phyloP scores from a whole-genome alignment of 2,797 vertebrate genomes.

The Dryobates pubescens region DNA sequence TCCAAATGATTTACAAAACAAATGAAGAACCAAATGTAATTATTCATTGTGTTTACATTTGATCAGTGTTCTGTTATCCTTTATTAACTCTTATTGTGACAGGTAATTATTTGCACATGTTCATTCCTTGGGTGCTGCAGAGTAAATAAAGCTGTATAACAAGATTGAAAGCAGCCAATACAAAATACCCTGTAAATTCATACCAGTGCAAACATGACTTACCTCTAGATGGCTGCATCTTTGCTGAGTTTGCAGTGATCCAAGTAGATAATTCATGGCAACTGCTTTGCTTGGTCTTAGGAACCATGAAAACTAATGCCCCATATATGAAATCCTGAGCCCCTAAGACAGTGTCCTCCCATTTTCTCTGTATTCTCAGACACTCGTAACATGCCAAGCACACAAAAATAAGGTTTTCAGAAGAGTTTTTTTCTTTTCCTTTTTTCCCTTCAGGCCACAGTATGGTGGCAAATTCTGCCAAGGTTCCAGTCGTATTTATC shows the following conservation, averaged over 20 bases:
- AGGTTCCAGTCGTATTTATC: constrained; percentile 87
- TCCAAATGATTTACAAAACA: background rate
- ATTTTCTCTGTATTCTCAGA: background rate
- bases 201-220: constrained; percentile 31
- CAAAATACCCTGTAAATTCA: constrained; percentile 38
- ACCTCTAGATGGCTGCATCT: constrained; percentile 13
- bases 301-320: constrained; percentile 1
- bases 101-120: constrained; percentile 58
- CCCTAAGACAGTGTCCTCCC: background rate
- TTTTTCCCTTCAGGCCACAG: constrained; percentile 84
- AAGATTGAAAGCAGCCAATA: background rate
- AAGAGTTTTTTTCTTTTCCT: background rate
- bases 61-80: constrained; percentile 24
- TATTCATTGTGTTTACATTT: constrained; percentile 33
- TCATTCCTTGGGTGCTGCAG: background rate
- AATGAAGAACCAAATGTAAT: constrained; percentile 15
- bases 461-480: constrained; percentile 92
- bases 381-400: background rate
- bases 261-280: background rate
- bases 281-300: constrained; percentile 1
- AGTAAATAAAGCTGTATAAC: background rate
- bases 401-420: background rate
- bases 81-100: constrained; percentile 39
- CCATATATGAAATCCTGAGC: background rate
- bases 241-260: constrained; percentile 50